Evolutionary conservation across 2,888 invertebrate species (phyloP), one percentile per base, ranked within the genome.

Genomic region (Apodemia mormo): DNA sequence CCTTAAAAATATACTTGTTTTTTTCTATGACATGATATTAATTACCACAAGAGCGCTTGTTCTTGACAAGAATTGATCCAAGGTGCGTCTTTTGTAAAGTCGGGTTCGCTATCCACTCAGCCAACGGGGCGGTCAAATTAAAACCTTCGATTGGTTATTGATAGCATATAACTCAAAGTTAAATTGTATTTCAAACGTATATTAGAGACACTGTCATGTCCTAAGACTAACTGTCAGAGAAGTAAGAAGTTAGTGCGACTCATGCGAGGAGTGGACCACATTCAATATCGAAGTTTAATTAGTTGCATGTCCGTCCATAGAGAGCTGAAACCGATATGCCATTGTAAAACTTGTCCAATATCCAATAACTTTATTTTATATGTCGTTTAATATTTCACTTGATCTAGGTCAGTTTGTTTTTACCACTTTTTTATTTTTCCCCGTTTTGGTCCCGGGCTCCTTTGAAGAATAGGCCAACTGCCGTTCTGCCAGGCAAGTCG

Each of bases 221-320:
- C 65, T 65, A 33, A 54, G 67, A 66, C 65, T 52, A 69, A 68
- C 66, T 69, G 56, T 71, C 70, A 64, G 37, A 33, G 61, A 68
- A 70, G 68, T 66, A 68, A 52, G 58, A 68, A 43, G 67, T 66
- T 65, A 49, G 49, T 49, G 49, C 12, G 12, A 52, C 52, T 49
- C 49, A 49, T 52, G 52, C 52, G 52, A 52, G 52, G 64, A 22
- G 45, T 67, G 61, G n/a, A 70, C 45, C 43, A 65, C 68, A 65
- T 43, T 68, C 56, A 22, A 70, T 66, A 71, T 61, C 71, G 68
- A 76, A 77, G 76, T 77, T 77, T 73, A 76, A 77, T 76, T 77
- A 77, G 73, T 72, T 72, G 64, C 54, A 61, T 68, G 72, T 71
- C 70, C 66, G 68, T 71, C 68, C 58, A 14, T 12, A 61, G 67